Percentiles rank a stretch among this genome's conserved stretches.
Conservation (phyloP, 1,140 invertebrate species). For the Subanguina moxae region DNA sequence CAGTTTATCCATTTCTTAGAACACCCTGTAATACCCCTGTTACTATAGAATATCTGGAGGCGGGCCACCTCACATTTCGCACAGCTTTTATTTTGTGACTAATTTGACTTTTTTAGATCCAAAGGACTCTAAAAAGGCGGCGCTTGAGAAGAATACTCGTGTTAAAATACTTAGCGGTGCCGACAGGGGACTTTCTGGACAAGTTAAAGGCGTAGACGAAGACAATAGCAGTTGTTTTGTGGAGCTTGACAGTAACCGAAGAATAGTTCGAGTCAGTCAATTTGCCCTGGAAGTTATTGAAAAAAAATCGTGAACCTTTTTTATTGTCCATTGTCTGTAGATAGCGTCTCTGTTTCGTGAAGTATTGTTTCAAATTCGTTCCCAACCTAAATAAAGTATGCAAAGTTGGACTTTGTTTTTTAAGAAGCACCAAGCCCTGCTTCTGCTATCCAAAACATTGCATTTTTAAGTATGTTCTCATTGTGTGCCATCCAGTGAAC, state of each 20-base stretch:
- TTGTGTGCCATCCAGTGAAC: too few species aligned
- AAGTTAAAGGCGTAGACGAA: constrained; percentile 17
- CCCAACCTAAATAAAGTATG: too few species aligned
- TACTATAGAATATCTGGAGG: too few species aligned
- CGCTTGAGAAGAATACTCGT: constrained; percentile 2
- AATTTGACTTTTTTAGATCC: neutral
- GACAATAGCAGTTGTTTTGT: constrained; percentile 23
- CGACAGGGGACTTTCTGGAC: constrained; percentile 21
- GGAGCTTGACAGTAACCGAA: constrained; percentile 1
- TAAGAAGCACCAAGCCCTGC: too few species aligned
- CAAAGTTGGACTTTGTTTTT: too few species aligned
- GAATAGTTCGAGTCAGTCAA: constrained; percentile 20
- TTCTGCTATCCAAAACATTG: too few species aligned
- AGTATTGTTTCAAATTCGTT: too few species aligned
- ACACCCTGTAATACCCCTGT: too few species aligned
- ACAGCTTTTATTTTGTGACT: too few species aligned
- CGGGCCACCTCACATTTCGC: too few species aligned
- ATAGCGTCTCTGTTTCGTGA: neutral
- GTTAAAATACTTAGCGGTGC: constrained; percentile 18
- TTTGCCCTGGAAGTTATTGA: constrained; percentile 19
- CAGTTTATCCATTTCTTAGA: too few species aligned
- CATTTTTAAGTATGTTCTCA: too few species aligned
- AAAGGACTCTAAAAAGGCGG: constrained; percentile 11
- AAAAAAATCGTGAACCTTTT: constrained; percentile 16
- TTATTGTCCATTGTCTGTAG: neutral